These are phyloP conservation scores for Lepidurus packardi DNA, from an alignment of 1,140 invertebrate species.

Conservation along the genomic window DNA sequence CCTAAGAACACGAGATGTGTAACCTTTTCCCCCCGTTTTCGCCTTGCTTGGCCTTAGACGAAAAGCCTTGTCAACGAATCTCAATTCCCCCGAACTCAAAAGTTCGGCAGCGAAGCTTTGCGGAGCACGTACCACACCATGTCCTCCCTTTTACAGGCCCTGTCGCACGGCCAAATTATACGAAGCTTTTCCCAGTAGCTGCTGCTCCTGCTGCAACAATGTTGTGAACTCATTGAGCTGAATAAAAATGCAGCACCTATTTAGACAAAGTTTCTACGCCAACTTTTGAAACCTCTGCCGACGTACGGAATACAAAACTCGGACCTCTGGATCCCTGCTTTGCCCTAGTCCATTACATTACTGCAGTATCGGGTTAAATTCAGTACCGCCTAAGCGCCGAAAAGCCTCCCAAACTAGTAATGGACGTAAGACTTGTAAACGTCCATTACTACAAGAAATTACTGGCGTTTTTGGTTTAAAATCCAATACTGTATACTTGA, in stretches of 20 bases:
- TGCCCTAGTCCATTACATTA: neutral
- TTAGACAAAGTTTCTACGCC: neutral
- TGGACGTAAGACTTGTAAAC: neutral
- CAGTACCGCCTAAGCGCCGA: neutral
- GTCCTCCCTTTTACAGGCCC: neutral
- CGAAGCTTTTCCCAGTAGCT: neutral
- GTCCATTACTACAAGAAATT: too few species aligned
- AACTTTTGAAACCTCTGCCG: neutral
- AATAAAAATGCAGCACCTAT: constrained; percentile 13
- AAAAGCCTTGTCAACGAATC: neutral
- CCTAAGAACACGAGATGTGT: too few species aligned
- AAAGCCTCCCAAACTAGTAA: neutral
- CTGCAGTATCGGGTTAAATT: neutral
- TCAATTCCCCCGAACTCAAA: neutral
- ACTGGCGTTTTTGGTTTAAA: too few species aligned
- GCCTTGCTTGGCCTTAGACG: neutral
- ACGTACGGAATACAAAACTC: neutral
- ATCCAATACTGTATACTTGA: too few species aligned
- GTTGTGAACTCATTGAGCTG: neutral
- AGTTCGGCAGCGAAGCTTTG: neutral
- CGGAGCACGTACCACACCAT: neutral
- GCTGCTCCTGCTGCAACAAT: neutral
- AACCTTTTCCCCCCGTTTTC: neutral
- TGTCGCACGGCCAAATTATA: neutral
- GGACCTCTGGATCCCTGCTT: neutral